Evolutionary conservation across 1,140 invertebrate species (phyloP).

Genomic region (Lepidostoma basale): DNA sequence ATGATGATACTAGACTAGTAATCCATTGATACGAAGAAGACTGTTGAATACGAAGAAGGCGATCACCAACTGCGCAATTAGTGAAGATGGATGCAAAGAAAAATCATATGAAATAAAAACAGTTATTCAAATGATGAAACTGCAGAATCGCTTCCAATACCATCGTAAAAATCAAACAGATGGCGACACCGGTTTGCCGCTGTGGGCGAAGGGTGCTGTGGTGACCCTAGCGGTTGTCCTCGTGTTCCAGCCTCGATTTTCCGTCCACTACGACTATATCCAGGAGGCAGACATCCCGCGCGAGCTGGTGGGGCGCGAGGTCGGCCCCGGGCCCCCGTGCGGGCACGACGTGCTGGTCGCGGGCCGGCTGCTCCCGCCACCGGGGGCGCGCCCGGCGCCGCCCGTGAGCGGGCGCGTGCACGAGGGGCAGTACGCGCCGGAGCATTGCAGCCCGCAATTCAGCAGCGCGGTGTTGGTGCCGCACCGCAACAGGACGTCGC

Average conservation of each 20-base stretch:
- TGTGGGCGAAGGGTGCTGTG: background rate
- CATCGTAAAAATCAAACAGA: background rate
- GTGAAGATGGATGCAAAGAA: no score
- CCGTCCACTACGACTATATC: conserved; percentile 21
- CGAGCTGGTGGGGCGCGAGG: conserved; percentile 10
- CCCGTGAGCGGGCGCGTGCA: conserved; percentile 43
- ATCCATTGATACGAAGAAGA: no score
- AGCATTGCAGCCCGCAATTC: conserved; percentile 73
- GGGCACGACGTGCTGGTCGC: conserved; percentile 37
- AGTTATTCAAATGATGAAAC: background rate
- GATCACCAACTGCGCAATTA: no score
- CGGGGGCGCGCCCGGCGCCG: conserved; percentile 47
- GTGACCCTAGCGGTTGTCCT: background rate
- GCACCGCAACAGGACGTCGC: conserved; percentile 81
- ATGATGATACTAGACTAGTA: no score
- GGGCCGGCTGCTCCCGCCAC: conserved; percentile 45
- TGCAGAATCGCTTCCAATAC: background rate
- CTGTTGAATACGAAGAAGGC: no score
- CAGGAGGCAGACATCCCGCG: background rate
- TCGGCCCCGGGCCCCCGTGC: background rate
- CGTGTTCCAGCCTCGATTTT: conserved; percentile 24
- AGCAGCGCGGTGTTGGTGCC: conserved; percentile 88
- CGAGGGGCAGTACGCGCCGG: conserved; percentile 73
- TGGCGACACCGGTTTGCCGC: background rate
- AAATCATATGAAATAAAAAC: background rate